Evolutionary conservation across 2,113 vertebrate species (phyloP).

Genomic region (Todiramphus chloris): DNA sequence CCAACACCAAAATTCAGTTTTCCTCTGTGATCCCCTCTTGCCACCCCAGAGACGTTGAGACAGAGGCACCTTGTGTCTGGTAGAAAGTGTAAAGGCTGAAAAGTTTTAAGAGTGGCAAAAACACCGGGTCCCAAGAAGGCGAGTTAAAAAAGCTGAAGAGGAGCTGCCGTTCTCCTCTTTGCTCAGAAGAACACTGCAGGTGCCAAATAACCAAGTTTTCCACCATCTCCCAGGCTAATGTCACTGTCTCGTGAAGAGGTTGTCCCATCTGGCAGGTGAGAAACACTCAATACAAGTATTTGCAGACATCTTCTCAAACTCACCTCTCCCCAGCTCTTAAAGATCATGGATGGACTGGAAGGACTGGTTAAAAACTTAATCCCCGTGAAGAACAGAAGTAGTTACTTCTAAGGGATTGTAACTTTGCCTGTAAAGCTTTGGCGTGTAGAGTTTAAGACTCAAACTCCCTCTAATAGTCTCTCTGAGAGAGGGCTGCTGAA

Average conservation of each 20-base stretch:
- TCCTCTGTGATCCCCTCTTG: background rate
- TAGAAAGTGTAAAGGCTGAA: background rate
- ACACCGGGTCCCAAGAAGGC: background rate
- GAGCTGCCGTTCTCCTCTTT: background rate
- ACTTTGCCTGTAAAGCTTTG: background rate
- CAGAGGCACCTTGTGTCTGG: background rate
- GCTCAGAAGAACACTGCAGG: background rate
- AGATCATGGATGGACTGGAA: background rate
- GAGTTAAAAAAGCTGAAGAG: background rate
- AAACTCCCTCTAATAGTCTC: accelerated
- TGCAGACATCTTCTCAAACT: background rate
- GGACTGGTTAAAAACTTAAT: background rate
- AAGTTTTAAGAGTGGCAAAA: background rate
- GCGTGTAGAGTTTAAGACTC: background rate
- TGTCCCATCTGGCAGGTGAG: background rate
- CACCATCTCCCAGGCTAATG: background rate
- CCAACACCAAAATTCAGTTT: background rate
- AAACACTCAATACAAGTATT: background rate
- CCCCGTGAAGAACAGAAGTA: background rate
- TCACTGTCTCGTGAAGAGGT: background rate
- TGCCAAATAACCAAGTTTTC: background rate
- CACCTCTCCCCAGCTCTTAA: background rate
- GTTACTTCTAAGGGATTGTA: background rate
- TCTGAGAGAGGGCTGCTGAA: background rate
- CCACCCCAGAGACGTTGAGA: background rate